Base-by-base conservation (phyloP, 2,888 invertebrate species). In the Harpalus rufipes region DNA sequence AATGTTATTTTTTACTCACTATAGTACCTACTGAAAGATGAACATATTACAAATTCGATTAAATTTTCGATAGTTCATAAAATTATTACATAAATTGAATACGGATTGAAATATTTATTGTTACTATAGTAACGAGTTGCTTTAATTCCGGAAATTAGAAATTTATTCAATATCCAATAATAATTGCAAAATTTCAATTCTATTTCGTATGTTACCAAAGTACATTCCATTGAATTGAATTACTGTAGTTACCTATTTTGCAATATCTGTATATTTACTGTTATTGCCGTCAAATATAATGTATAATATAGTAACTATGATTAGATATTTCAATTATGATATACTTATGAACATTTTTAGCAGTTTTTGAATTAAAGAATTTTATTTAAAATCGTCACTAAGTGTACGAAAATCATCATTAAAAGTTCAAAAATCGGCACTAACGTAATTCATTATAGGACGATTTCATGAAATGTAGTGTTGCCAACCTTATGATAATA, bases 121-220 rank as follows among this genome's bases (percentile, higher is more conserved):
- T 51, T 51, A 51, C 12, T 12, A 51, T 51, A 10, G 4, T 16
- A 59, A 12, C 16, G 63, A 63, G 18, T 63, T 63, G 12, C 7
- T 7, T 18, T 21, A 25, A 63, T 18, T 63, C 14, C 14, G 63
- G 63, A 63, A 63, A 63, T 63, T 4, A 63, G 63, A 63, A 18
- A 63, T 63, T 21, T 32, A 32, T 32, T 18, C 63, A 63, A 18
- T 18, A 7, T 10, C 63, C 18, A 63, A 63, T 63, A 18, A 63
- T 63, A 63, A 63, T 63, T 63, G 25, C 25, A 21, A 63, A 63
- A 63, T 21, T 63, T 18, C 18, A 25, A 63, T 63, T 21, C 7
- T 21, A 63, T 63, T 63, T 63, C 63, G 7, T 61, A 5, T 21
- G 12, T 18, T 63, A 63, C 8, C 18, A 7, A 18, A 12, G 10